phyloP scores from a whole-genome alignment of 2,113 vertebrate genomes.

The Vombatus ursinus region DNA sequence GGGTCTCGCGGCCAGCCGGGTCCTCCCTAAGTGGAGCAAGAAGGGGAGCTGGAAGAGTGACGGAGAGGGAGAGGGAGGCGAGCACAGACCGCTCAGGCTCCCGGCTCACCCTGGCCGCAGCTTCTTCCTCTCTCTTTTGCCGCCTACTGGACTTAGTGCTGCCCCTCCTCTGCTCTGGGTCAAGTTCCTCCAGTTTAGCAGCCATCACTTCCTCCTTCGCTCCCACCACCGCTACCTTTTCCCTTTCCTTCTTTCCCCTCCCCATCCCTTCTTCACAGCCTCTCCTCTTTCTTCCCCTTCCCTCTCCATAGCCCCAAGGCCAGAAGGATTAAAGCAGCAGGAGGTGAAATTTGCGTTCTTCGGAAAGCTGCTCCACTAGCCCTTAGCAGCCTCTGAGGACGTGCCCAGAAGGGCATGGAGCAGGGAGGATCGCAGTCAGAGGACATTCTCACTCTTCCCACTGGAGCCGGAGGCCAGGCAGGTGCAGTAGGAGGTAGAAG shows the following conservation, averaged over 20 bases:
- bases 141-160: slow-evolving; percentile 44
- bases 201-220: not conserved
- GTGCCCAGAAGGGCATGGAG: no score
- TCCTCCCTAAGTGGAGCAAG: slow-evolving; percentile 65
- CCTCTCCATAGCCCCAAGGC: not conserved
- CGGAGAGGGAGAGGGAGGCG: slow-evolving; percentile 8
- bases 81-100: slow-evolving; percentile 67
- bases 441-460: no score
- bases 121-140: slow-evolving; percentile 68
- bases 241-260: not conserved
- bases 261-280: slow-evolving; percentile 22
- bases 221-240: not conserved
- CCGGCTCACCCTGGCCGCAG: slow-evolving; percentile 69
- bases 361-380: no score
- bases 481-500: no score
- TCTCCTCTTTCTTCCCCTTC: slow-evolving; percentile 19
- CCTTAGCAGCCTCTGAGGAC: no score
- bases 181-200: not conserved
- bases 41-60: slow-evolving; percentile 45
- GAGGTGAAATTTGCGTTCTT: no score
- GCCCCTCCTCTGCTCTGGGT: slow-evolving; percentile 42
- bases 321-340: no score
- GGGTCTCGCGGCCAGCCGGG: not conserved
- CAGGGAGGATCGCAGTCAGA: no score
- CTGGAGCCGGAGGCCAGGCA: no score